Evolutionary conservation across 2,888 invertebrate species (phyloP), one percentile per base, ranked within the genome.

Genomic region (Trichopoda pennipes): DNA sequence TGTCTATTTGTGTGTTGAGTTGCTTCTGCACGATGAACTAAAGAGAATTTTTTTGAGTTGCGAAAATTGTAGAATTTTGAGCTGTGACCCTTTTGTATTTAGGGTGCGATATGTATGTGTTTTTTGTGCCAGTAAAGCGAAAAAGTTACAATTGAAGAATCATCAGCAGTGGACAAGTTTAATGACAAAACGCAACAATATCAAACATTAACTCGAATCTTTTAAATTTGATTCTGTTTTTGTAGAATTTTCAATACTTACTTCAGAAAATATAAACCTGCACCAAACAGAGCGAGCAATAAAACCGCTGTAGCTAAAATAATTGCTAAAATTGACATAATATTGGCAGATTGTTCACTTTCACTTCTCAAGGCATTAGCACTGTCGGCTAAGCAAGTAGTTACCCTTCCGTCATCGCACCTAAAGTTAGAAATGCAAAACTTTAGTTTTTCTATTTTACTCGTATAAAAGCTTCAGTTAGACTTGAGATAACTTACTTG

Each of bases 251-350:
- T 63, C 21, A 10, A 17, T 35, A 88, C 92, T 90, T 75, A 93
- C 93, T 90, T 92, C 47, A 91, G 86, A 81, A 90, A 88, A 79
- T 90, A 90, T 44, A 91, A 85, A n/a, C 88, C 88, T 49, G 88
- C 90, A 19, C 88, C 89, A 53, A 91, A 89, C 44, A 91, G 81
- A 21, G 86, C 87, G 9, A 90, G 78, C 32, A 90, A 78, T 77
- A 91, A 84, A 3, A 90, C 84, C n/a, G 87, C 85, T 42, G 90
- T 84, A 6, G 88, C 86, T 60, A 91, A 53, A 21, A 90, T 86
- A 9, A 90, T 86, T 9, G 88, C 89, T 70, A 91, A 77, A 28
- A 91, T 88, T 2, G 90, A 89, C 66, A 91, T 81, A 58, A 90
- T 82, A 74, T 86, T 86, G 9, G 88, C 85, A 3, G 89, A 87